Conservation (phyloP, 2,113 vertebrate genomes). For the Salvelinus fontinalis region DNA sequence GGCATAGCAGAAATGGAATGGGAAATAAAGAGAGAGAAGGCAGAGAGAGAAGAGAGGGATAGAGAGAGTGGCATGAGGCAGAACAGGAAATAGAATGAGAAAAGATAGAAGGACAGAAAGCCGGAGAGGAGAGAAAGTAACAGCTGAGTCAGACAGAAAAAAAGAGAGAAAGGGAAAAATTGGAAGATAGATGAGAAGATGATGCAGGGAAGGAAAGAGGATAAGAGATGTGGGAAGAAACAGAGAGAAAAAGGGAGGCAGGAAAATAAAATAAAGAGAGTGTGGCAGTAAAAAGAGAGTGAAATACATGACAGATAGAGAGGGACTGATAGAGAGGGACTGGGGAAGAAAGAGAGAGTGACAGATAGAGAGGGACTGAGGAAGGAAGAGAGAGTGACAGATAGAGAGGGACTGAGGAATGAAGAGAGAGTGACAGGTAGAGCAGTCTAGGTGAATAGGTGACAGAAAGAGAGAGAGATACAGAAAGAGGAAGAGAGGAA, state of each 20-base stretch:
- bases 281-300: background rate
- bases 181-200: background rate
- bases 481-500: constrained; percentile 8
- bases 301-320: background rate
- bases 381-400: background rate
- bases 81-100: background rate
- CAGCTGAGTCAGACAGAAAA: background rate
- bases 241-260: constrained; percentile 3
- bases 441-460: background rate
- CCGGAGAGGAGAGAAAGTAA: background rate
- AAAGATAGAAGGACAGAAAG: background rate
- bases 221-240: background rate
- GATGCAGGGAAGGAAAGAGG: background rate
- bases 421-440: background rate
- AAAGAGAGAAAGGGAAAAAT: background rate
- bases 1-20: background rate
- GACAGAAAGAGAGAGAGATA: background rate
- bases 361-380: background rate
- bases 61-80: background rate
- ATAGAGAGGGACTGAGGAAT: background rate
- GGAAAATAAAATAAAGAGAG: background rate
- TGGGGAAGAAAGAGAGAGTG: background rate
- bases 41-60: background rate
- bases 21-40: background rate
- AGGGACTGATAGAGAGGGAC: background rate